A percentile compares a stretch with the other conserved stretches of the same genome.
These are phyloP conservation scores for Otis tarda DNA, from an alignment of 2,113 vertebrate genomes.

Conservation along the genomic window DNA sequence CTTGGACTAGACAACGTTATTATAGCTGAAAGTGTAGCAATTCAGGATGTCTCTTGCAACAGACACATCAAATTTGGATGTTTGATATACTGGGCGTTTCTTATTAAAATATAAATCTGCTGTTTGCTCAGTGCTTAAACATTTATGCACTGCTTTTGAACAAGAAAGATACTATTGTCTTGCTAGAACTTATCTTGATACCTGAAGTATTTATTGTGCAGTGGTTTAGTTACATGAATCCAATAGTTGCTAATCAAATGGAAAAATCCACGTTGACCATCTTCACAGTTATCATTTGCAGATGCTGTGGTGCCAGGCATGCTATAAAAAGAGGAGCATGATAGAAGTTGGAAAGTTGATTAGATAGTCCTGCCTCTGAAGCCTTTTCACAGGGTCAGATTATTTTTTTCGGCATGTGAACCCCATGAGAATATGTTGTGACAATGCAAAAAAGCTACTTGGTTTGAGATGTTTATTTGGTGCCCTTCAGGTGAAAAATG, in stretches of 20 bases:
- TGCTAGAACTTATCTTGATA: neutral
- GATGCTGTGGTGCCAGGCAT: neutral
- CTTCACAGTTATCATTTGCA: neutral
- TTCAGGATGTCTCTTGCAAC: neutral
- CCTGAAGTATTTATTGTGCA: neutral
- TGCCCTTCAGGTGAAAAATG: neutral
- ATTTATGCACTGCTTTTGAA: neutral
- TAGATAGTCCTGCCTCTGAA: neutral
- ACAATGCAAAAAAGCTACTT: neutral
- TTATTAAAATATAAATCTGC: neutral
- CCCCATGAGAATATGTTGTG: neutral
- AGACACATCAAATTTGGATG: neutral
- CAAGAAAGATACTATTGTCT: neutral
- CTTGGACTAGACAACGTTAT: neutral
- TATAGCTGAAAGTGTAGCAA: neutral
- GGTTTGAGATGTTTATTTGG: neutral
- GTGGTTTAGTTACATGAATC: neutral
- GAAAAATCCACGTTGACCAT: neutral
- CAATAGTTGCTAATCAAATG: neutral
- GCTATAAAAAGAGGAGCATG: neutral
- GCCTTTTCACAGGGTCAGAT: neutral
- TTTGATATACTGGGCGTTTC: neutral
- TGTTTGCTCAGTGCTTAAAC: neutral
- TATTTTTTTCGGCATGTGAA: neutral
- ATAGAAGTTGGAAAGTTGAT: neutral